These are phyloP conservation scores for Drosophila aff. DNA, from an alignment of 1,140 invertebrate species.

Conservation along the genomic window DNA sequence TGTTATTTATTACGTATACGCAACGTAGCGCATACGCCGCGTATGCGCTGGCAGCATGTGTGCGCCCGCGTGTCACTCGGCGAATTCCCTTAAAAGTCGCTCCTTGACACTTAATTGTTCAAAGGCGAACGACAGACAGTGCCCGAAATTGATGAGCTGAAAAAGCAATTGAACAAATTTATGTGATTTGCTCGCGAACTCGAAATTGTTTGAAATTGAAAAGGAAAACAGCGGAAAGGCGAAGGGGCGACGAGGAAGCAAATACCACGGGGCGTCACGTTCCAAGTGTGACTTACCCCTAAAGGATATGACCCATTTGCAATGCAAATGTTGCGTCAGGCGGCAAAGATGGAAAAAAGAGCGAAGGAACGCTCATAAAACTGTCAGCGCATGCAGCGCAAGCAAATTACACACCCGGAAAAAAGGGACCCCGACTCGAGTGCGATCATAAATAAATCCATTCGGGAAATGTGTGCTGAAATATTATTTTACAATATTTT, in stretches of 20 bases:
- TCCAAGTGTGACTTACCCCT: slow-evolving; percentile 63
- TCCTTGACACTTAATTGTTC: slow-evolving; percentile 65
- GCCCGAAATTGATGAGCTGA: slow-evolving; percentile 66
- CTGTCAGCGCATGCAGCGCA: slow-evolving; percentile 49
- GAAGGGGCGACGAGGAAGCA: neutral
- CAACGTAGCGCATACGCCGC: slow-evolving; percentile 58
- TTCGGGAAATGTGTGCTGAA: neutral
- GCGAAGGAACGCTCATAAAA: slow-evolving; percentile 51
- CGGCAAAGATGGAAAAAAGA: slow-evolving; percentile 22
- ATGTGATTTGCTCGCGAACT: slow-evolving; percentile 40
- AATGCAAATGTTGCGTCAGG: slow-evolving; percentile 68
- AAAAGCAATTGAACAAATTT: slow-evolving; percentile 74
- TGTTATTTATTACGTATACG: slow-evolving; percentile 59
- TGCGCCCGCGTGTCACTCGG: neutral
- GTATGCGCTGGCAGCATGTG: slow-evolving; percentile 16
- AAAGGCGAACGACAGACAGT: slow-evolving; percentile 7
- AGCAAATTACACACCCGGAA: slow-evolving; percentile 24
- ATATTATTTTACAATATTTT: neutral
- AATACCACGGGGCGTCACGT: slow-evolving; percentile 36
- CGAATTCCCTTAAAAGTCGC: slow-evolving; percentile 35
- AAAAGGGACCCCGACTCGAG: slow-evolving; percentile 3
- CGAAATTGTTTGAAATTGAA: slow-evolving; percentile 45
- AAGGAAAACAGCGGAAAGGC: slow-evolving; percentile 29
- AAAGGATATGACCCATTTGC: slow-evolving; percentile 75
- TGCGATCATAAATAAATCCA: slow-evolving; percentile 4